These are phyloP conservation scores for Leptopilina drosophilae DNA, from an alignment of 2,888 invertebrate genomes.

Conservation along the genomic window DNA sequence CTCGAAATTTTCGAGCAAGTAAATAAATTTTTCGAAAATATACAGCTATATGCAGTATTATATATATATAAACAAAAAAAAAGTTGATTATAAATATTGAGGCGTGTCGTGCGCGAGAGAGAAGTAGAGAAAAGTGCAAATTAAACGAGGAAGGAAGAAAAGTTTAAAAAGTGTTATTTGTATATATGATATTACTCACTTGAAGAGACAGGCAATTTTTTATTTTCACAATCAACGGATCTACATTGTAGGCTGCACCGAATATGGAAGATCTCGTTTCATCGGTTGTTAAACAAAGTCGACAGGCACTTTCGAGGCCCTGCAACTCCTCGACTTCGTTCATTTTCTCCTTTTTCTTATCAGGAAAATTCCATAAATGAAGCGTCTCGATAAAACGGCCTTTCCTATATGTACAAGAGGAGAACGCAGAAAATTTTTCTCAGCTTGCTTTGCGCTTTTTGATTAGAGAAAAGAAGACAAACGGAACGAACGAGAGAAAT, in stretches of 20 bases:
- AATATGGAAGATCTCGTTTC: conserved; percentile 82
- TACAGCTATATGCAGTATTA: no score
- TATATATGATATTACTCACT: conserved; percentile 77
- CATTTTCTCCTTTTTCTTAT: conserved; percentile 56
- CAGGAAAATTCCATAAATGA: conserved; percentile 7
- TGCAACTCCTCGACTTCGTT: conserved; percentile 64
- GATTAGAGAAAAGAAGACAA: no score
- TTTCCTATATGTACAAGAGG: neutral
- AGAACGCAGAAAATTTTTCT: no score
- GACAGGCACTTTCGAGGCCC: conserved; percentile 79
- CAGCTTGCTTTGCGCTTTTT: no score
- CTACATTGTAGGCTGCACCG: conserved; percentile 78
- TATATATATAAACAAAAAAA: no score
- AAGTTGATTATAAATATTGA: no score
- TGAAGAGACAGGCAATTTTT: conserved; percentile 82
- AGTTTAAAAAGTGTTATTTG: neutral
- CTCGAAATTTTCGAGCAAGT: no score
- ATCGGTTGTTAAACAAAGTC: conserved; percentile 82
- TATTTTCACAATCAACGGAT: conserved; percentile 82
- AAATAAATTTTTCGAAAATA: no score
- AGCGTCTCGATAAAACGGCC: neutral
- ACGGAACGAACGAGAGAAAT: no score
- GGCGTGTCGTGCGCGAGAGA: neutral
- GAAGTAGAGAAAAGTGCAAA: neutral
- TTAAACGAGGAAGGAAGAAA: neutral